Percentiles rank a stretch among this genome's conserved stretches.
Conservation (phyloP, 2,113 vertebrate species). For the Gorsachius goisagi region DNA sequence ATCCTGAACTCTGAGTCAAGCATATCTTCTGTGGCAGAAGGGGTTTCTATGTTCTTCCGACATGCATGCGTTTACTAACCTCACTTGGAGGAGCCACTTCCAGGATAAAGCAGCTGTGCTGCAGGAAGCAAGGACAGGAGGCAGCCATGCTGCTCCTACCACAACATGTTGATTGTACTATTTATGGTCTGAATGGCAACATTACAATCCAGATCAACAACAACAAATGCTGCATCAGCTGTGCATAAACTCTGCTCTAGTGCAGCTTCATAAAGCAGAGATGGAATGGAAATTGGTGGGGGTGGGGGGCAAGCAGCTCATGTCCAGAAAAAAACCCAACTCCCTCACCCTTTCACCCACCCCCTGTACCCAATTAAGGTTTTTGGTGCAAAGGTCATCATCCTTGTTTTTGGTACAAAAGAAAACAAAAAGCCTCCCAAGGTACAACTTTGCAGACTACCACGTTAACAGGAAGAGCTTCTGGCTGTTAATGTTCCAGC, state of each 20-base stretch:
- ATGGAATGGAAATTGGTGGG: neutral
- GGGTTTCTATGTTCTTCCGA: neutral
- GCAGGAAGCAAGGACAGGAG: neutral
- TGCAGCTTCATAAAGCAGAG: neutral
- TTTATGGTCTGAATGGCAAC: neutral
- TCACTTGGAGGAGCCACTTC: accelerated
- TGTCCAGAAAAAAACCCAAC: neutral
- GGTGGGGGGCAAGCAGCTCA: neutral
- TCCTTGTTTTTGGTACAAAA: neutral
- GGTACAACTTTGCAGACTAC: neutral
- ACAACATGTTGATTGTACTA: neutral
- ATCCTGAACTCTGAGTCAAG: neutral
- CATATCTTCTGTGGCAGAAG: neutral
- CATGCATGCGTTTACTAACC: neutral
- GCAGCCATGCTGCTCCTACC: neutral
- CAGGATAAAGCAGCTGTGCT: neutral
- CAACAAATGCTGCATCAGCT: neutral
- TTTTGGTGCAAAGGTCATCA: neutral
- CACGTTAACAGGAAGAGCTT: neutral
- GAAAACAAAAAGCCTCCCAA: neutral
- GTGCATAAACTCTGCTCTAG: neutral
- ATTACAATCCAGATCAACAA: neutral
- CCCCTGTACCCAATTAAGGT: neutral
- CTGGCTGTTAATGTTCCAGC: neutral
- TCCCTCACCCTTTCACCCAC: neutral